A percentile compares a stretch with the other conserved stretches of the same genome.
Evolutionary conservation across 1,140 invertebrate genomes (phyloP).

Genomic region (Globodera rostochiensis): DNA sequence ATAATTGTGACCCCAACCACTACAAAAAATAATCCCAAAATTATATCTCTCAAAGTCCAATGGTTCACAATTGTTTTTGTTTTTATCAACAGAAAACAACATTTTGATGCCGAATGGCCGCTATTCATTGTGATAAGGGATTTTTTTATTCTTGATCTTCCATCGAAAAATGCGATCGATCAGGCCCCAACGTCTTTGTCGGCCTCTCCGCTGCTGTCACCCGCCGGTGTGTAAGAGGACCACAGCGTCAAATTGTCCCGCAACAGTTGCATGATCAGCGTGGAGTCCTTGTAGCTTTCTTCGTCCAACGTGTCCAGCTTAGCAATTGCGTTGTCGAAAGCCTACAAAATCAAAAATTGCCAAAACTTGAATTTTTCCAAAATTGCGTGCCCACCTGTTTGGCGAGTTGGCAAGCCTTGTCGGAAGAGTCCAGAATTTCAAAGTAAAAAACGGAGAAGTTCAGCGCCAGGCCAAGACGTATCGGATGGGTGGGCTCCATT

Average conservation of each 20-base stretch:
- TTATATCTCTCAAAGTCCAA: too few species aligned
- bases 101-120: too few species aligned
- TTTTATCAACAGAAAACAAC: too few species aligned
- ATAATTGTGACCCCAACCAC: too few species aligned
- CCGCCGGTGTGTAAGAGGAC: conserved; percentile 94
- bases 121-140: too few species aligned
- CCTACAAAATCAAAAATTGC: conserved; percentile 70
- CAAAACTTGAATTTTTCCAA: conserved; percentile 29
- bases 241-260: conserved; percentile 94
- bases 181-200: conserved; percentile 60
- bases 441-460: conserved; percentile 98
- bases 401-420: conserved; percentile 89
- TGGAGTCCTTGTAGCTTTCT: conserved; percentile 99
- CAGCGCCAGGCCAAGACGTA: conserved; percentile 68
- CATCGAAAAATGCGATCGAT: neutral
- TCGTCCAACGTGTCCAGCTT: conserved; percentile 96
- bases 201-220: conserved; percentile 71
- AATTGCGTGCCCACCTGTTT: conserved; percentile 69
- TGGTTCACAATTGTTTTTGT: too few species aligned
- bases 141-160: too few species aligned
- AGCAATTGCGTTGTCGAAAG: conserved; percentile 98
- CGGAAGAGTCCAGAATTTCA: conserved; percentile 94
- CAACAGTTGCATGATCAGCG: conserved; percentile 96
- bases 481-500: conserved; percentile 91
- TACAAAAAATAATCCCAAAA: too few species aligned